These are phyloP conservation scores for Manis crassicaudata DNA, from an alignment of 2,797 vertebrate genomes.

Conservation along the genomic window DNA sequence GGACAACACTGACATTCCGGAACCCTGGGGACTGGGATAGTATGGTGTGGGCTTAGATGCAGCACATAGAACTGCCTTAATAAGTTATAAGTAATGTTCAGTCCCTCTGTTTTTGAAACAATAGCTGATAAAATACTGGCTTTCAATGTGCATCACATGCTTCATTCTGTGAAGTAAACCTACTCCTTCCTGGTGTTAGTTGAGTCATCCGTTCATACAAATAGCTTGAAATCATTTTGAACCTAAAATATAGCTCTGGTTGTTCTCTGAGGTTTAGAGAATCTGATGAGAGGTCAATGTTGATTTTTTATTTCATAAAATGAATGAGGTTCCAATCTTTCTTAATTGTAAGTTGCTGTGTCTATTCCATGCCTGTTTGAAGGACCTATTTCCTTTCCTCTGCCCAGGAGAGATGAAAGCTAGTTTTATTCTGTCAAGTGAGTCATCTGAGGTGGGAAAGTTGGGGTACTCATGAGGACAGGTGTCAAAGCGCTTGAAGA, in stretches of 20 bases:
- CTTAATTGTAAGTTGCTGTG: not conserved
- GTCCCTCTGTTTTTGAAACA: not conserved
- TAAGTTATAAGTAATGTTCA: not conserved
- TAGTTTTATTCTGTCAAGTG: not conserved
- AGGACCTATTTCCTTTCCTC: not conserved
- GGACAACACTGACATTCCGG: not conserved
- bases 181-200: not conserved
- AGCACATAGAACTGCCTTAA: not conserved
- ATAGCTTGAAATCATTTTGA: not conserved
- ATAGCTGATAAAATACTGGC: not conserved
- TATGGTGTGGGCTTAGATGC: fast-evolving
- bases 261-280: not conserved
- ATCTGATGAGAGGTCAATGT: not conserved
- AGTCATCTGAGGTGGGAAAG: not conserved
- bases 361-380: fast-evolving
- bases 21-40: not conserved
- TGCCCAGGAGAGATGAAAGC: not conserved
- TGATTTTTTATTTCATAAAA: not conserved
- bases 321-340: not conserved
- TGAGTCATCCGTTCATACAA: constrained; percentile 20
- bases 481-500: not conserved
- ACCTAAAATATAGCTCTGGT: not conserved
- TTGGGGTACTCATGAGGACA: not conserved
- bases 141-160: not conserved
- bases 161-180: constrained; percentile 41